Base-by-base conservation (phyloP, 2,113 vertebrate genomes). In the Cyanoderma ruficeps region DNA sequence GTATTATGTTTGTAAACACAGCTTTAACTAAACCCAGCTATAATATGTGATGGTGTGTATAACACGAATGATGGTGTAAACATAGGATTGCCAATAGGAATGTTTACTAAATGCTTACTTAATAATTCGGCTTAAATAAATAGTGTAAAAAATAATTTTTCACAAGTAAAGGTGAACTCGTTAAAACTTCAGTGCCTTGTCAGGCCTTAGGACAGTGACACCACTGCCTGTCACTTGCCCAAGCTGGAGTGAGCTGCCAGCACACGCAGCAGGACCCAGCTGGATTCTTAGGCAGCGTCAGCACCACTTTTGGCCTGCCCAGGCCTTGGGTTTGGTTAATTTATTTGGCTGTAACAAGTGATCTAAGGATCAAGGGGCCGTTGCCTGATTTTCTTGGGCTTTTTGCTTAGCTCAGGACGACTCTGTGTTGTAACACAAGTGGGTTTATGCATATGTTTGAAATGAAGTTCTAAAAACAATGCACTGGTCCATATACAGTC, bases 41-140 rank as follows among this genome's bases (percentile, higher is more conserved):
- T 59, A 96, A 91, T 80, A 87, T 5, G 13, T 82, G 75, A 95
- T 20, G 25, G 39, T 41, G 37, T 61, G 25, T 39, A 39, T 28
- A 61, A 41, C 68, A 96, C 1, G 11, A 97, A 96, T 71, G 33
- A 95, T 47, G 83, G 89, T 63, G 65, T 68, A 93, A 91, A 81
- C 96, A 78, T 35, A 39, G 95, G 74, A 83, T 20, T 42, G 63
- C 68, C 90, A 93, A 94, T 47, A 67, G 15, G 69, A 94, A 92
- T 28, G 9, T 65, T 95, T 85, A 89, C 59, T 81, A 70, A 97
- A 97, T 39, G 7, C 53, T 88, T 95, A 57, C 76, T 96, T 81
- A 93, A 97, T 96, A 96, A 90, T n/a, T n/a, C 46, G 15, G 49
- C 70, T 97, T 97, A 96, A 97, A 96, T 97, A 97, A 96, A 91